These are phyloP conservation scores for Tholera decimalis DNA, from an alignment of 2,888 invertebrate genomes.

Conservation along the genomic window DNA sequence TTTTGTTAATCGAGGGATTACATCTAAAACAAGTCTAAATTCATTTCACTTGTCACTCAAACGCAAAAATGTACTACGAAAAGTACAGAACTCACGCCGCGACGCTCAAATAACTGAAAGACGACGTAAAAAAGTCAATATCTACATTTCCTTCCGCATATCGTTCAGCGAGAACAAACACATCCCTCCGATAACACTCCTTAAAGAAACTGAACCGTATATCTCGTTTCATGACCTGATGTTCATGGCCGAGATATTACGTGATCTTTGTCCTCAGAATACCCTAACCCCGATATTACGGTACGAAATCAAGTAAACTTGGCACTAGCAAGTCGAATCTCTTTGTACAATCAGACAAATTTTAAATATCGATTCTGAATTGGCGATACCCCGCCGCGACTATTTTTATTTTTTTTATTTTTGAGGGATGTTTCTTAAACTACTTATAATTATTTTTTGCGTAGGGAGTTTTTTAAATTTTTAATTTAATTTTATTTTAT, in stretches of 20 bases:
- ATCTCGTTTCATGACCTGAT: conserved; percentile 32
- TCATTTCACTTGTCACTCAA: background rate
- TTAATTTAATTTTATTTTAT: too few relatives aligned
- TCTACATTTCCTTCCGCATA: conserved; percentile 13
- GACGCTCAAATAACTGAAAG: background rate
- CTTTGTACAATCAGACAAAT: conserved; percentile 16
- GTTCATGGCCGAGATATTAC: conserved; percentile 42
- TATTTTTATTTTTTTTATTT: too few relatives aligned
- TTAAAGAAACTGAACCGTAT: conserved; percentile 39
- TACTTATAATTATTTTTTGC: too few relatives aligned
- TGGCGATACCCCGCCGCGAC: too few relatives aligned
- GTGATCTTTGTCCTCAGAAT: conserved; percentile 38
- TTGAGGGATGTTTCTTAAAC: too few relatives aligned
- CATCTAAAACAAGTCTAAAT: too few relatives aligned
- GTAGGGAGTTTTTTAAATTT: too few relatives aligned
- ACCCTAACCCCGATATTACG: conserved; percentile 38
- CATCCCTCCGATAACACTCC: conserved; percentile 2
- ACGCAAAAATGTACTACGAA: background rate
- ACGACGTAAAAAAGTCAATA: conserved; percentile 22
- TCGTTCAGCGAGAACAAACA: conserved; percentile 31
- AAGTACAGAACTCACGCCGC: background rate
- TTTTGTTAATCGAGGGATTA: too few relatives aligned
- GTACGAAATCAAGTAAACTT: conserved; percentile 44
- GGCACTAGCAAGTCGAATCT: conserved; percentile 24
- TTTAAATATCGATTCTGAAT: too few relatives aligned